phyloP scores from a whole-genome alignment of 2,797 vertebrate species.

The Phoebastria nigripes region DNA sequence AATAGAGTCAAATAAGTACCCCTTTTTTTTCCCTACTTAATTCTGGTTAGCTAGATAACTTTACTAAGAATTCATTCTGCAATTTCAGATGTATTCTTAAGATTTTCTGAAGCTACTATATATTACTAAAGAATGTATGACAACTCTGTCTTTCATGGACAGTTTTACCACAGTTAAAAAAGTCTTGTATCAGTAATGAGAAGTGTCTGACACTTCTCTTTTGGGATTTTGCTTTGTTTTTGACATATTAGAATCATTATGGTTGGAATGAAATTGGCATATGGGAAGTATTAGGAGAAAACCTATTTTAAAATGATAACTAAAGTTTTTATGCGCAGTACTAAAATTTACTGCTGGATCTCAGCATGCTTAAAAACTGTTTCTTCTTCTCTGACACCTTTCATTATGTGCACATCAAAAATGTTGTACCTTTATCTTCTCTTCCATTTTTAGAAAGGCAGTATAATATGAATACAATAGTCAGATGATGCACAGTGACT shows the following conservation, averaged over 20 bases:
- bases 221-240: not conserved
- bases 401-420: not conserved
- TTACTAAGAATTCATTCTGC: not conserved
- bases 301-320: not conserved
- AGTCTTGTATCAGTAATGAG: not conserved
- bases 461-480: not conserved
- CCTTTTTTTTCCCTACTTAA: not conserved
- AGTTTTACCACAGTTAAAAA: not conserved
- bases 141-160: not conserved
- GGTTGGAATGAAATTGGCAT: not conserved
- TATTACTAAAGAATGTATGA: not conserved
- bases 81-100: not conserved
- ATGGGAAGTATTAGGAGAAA: not conserved
- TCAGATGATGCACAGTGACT: not conserved
- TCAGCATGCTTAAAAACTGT: not conserved
- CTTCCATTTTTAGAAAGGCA: not conserved
- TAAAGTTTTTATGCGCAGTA: not conserved
- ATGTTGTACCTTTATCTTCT: not conserved
- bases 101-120: not conserved
- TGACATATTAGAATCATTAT: not conserved
- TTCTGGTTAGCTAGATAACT: not conserved
- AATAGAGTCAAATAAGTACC: not conserved
- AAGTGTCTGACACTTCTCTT: not conserved
- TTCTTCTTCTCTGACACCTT: not conserved
- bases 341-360: constrained; percentile 1